Base-by-base conservation (phyloP, 2,113 vertebrate genomes). In the Gallinago paraguaiae region DNA sequence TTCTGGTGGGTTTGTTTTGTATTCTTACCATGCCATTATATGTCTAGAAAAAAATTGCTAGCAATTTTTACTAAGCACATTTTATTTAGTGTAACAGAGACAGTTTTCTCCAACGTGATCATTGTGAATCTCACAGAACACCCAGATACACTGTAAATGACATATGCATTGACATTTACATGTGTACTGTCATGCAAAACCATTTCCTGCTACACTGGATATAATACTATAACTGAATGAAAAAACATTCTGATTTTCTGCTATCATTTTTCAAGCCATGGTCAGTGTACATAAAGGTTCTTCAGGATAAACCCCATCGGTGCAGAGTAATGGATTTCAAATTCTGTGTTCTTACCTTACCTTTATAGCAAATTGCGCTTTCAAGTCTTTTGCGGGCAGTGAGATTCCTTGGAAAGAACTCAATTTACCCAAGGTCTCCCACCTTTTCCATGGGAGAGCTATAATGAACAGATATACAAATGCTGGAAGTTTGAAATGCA, bases 161-260 rank as follows among this genome's bases (percentile, higher is more conserved):
- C 98, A 98, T 96, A 98, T 93, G 97, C 98, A 98, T 97, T 98
- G 98, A 98, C 98, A 98, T 98, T 98, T 98, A 98, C 98, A 98
- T 98, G 98, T 98, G 98, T 98, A 98, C 97, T 98, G 97, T 98
- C 98, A 98, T 97, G 98, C 98, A 98, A 98, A 98, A 98, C 98
- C 97, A 98, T 98, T 98, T 98, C 97, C 92, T 98, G 98, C 97
- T 98, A 98, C 98, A 98, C 95, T 97, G 97, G 95, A 95, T 98
- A 97, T 97, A 98, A 97, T 88, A 94, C 96, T 92, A 77, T 88
- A 90, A 96, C 90, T 82, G 95, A 97, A 97, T 88, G 79, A 90
- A 95, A 97, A 96, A 96, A 95, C 50, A 95, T 61, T 97, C 93
- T 88, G 95, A 97, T 97, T 97, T 97, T 92, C 75, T 95, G 93